Base-by-base conservation (phyloP, 2,888 invertebrate genomes). In the Axea sp. region DNA sequence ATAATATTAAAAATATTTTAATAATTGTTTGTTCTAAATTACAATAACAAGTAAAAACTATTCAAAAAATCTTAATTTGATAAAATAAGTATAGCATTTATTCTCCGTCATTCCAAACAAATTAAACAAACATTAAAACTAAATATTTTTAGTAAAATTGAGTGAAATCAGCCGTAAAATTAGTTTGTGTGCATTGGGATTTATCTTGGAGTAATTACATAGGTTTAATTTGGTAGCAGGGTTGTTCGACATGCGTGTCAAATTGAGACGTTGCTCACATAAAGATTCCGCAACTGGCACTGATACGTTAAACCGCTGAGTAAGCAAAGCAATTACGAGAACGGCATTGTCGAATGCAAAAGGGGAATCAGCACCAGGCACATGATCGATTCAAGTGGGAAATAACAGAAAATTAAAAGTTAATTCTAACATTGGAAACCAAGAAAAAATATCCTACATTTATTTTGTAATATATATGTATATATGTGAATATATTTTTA, bases 311-410 rank as follows among this genome's bases (percentile, higher is more conserved):
- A 62, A 49, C 8, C 33, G 51, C 37, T 6, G 41, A 41, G 22
- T 31, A 62, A 43, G 39, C 49, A 49, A 41, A 41, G 35, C 51
- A 49, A 49, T 60, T 60, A 49, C 30, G 6, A 14, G 8, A 24
- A 5, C 24, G 7, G 31, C 8, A 11, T 41, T 55, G 41, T 35
- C 26, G 12, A 12, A 35, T 35, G 14, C 19, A 31, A 8, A 53
- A 26, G 14, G 37, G 15, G 51, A 2, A 35, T 51, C 14, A 35
- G 24, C 3, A 5, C 7, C 31, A n/a, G 33, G 14, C 3, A 15
- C 33, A 15, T 33, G 33, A 33, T 33, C 33, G 39, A 41, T 41
- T 41, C 6, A 0, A 15, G 39, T 24, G 11, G 39, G 11, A n/a
- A 19, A 1, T 37, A 19, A 19, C 37, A 37, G 39, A 2, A 19